Base-by-base conservation (phyloP, 1,140 invertebrate species). In the Bombus huntii region DNA sequence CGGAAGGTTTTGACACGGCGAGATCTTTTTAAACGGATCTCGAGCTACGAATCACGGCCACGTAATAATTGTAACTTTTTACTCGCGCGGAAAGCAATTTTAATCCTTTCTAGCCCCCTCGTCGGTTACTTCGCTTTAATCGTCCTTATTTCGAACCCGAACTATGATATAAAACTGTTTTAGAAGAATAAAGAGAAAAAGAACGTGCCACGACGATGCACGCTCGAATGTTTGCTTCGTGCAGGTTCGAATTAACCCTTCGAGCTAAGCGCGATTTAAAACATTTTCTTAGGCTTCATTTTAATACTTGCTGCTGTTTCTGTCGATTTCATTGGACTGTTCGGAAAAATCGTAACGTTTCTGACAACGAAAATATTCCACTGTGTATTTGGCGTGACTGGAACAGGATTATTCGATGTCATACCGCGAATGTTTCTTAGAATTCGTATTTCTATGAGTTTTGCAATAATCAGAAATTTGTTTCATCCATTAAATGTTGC, bases 81-180 rank as follows among this genome's bases (percentile, higher is more conserved):
- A n/a, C 22, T 39, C 28, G 76, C 39, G 18, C 39, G 39, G 42
- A 68, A 42, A n/a, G 68, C 31, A 42, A 57, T 72, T 72, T 42
- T 72, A 72, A 81, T 81, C 53, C 66, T 57, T 59, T 39, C 44
- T 13, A 10, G 0, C n/a, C 37, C 47, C 34, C 72, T 72, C 4
- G 28, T 59, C 47, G 34, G 15, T 2, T 77, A 4, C 22, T 37
- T 78, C 22, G 59, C 22, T 42, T 79, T 79, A 79, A 79, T 79
- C 65, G 62, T 68, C 42, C 37, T 68, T 68, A 34, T 34, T 79
- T 37, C 25, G 28, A n/a, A 68, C 37, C 59, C 6, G 34, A 8
- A 34, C 37, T 28, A 37, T 37, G 47, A 79, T 79, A 47, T 44
- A 65, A 79, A 79, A 66, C 34, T 62, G 34, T 62, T 62, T 62